These are phyloP conservation scores for Psix sp. DNA, from an alignment of 1,140 invertebrate genomes.

Conservation along the genomic window DNA sequence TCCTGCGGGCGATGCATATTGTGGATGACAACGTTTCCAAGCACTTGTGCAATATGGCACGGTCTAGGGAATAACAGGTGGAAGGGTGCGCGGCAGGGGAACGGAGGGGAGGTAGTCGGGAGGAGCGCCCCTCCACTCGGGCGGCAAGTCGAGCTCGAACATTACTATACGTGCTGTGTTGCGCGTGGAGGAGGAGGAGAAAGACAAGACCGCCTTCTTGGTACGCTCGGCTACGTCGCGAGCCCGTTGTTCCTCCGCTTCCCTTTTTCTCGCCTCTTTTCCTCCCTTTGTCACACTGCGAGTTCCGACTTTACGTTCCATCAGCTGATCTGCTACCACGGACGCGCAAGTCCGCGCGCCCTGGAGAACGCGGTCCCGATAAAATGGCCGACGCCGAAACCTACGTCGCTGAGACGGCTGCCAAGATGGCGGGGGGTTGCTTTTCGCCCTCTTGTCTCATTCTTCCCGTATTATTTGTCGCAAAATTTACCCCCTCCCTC, in stretches of 20 bases:
- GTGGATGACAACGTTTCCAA: slow-evolving; percentile 46
- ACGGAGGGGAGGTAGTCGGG: slow-evolving; percentile 35
- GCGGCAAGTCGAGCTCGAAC: slow-evolving; percentile 68
- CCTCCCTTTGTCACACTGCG: slow-evolving; percentile 24
- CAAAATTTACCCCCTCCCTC: no score
- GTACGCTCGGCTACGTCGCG: slow-evolving; percentile 54
- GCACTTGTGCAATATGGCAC: slow-evolving; percentile 70
- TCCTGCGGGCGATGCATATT: slow-evolving; percentile 11
- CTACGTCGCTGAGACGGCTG: slow-evolving; percentile 32
- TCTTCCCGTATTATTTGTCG: no score
- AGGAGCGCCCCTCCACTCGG: slow-evolving; percentile 63
- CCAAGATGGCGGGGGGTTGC: slow-evolving; percentile 31
- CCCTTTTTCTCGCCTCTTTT: slow-evolving; percentile 43
- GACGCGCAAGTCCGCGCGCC: slow-evolving; percentile 64
- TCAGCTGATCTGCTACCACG: slow-evolving; percentile 60
- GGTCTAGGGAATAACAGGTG: slow-evolving; percentile 71
- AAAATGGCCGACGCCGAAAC: slow-evolving; percentile 69
- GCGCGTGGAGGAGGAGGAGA: slow-evolving; percentile 71
- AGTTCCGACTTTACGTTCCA: slow-evolving; percentile 57
- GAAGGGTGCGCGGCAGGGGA: slow-evolving; percentile 53
- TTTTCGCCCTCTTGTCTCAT: no score
- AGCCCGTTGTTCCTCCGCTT: slow-evolving; percentile 19
- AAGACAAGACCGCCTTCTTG: slow-evolving; percentile 74
- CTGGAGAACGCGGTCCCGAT: slow-evolving; percentile 65
- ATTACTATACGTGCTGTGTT: slow-evolving; percentile 75